Evolutionary conservation across 2,797 vertebrate species (phyloP), one percentile per base, ranked within the genome.

Genomic region (Zenarchopterus dispar): DNA sequence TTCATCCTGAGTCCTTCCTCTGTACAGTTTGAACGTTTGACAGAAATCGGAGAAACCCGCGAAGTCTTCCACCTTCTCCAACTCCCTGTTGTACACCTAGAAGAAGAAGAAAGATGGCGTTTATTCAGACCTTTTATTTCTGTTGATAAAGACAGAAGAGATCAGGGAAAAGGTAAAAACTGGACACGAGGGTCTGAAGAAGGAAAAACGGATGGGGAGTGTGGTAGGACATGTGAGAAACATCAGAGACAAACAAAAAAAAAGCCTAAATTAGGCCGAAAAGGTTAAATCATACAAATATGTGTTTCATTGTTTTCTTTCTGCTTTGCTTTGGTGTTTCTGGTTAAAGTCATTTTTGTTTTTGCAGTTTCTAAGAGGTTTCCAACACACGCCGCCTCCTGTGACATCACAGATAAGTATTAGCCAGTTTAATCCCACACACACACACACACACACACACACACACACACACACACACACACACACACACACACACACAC

Each of bases 31-130:
- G 87, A 98, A 99, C 0, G 96, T 98, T 69, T 95, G 95, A 77
- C 97, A 98, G 91, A 99, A 99, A 81, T 99, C 97, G 0, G 94
- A 92, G 41, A 99, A 90, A 0, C 91, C 90, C 19, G 90, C 90
- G 0, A 96, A 96, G 1, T 79, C 94, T 8, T 95, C 93, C 0
- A 93, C 67, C 0, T 93, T 95, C 90, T 99, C 97, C 75, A 99
- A 63, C 71, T 95, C 91, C 0, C 56, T 90, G 45, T 96, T 92
- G 0, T 94, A 97, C 42, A 98, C 95, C 97, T 99, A 84, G 60
- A 56, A 65, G 50, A 24, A 43, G 73, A 11, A 42, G 69, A 21
- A 15, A 3, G 11, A 42, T n/a, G n/a, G n/a, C n/a, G 36, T 39
- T 39, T 39, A 39, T 15, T 39, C 1, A 39, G 15, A 15, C 33